Percentiles rank a stretch among this genome's conserved stretches.
These are phyloP conservation scores for Scarus forsteni DNA, from an alignment of 2,797 vertebrate genomes.

Conservation along the genomic window DNA sequence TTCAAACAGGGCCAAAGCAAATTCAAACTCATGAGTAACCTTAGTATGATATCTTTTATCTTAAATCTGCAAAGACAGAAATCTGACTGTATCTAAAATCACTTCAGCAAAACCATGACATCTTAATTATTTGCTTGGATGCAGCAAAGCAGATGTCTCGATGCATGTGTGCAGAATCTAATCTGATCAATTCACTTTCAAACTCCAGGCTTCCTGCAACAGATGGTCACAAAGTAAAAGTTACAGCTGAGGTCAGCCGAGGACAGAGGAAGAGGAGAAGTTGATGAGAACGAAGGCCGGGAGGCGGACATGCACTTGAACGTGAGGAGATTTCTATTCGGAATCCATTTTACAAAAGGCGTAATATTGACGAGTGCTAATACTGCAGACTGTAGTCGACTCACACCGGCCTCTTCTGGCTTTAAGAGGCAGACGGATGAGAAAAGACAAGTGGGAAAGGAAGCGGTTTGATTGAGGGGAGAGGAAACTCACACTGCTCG, in stretches of 20 bases:
- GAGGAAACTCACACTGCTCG: background rate
- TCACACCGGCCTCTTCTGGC: conserved; percentile 59
- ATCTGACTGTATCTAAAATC: background rate
- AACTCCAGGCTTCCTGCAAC: conserved; percentile 12
- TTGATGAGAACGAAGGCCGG: conserved; percentile 31
- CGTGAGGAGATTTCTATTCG: conserved; percentile 70
- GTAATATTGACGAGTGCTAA: conserved; percentile 68
- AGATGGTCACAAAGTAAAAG: conserved; percentile 48
- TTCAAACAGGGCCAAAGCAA: too few species aligned
- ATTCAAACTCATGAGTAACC: too few species aligned
- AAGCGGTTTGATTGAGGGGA: conserved; percentile 4
- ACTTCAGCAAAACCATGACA: background rate
- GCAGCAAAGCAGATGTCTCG: conserved; percentile 4
- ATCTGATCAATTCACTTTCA: conserved; percentile 37
- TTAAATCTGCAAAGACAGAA: background rate
- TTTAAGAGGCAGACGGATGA: conserved; percentile 28
- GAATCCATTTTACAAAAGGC: conserved; percentile 61
- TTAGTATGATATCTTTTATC: background rate
- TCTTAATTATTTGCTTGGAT: conserved; percentile 13
- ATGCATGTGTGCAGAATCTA: conserved; percentile 8
- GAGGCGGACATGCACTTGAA: conserved; percentile 53
- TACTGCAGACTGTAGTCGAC: conserved; percentile 61
- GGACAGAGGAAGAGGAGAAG: conserved; percentile 44
- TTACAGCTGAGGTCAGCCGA: conserved; percentile 39
- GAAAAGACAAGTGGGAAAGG: conserved; percentile 24